These are phyloP conservation scores for Stegastes partitus DNA, from an alignment of 2,113 vertebrate species.

Conservation along the genomic window DNA sequence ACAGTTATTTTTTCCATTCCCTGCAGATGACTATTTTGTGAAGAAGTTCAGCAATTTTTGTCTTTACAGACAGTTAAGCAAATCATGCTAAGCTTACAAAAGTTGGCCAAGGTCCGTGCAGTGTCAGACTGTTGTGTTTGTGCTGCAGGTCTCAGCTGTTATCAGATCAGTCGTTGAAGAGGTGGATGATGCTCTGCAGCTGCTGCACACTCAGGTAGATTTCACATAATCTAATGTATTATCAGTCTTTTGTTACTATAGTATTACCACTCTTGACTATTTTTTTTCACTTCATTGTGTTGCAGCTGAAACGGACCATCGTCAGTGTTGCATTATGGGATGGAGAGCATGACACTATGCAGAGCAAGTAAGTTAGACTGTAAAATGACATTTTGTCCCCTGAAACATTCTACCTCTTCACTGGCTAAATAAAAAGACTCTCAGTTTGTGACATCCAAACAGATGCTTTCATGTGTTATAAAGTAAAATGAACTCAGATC, in stretches of 20 bases:
- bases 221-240: neutral
- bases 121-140: conserved; percentile 14
- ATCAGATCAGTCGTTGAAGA: conserved; percentile 49
- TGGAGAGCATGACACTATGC: conserved; percentile 45
- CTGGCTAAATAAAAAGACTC: too few relatives aligned
- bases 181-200: conserved; percentile 71
- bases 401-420: too few relatives aligned
- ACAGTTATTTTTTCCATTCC: too few relatives aligned
- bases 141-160: conserved; percentile 58
- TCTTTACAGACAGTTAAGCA: too few relatives aligned
- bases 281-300: conserved; percentile 5
- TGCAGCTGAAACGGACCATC: conserved; percentile 74
- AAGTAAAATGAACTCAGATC: too few relatives aligned
- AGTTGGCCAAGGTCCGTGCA: neutral
- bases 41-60: neutral
- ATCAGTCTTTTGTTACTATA: neutral
- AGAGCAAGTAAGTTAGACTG: conserved; percentile 58
- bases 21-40: too few relatives aligned
- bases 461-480: too few relatives aligned
- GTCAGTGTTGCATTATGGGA: conserved; percentile 81
- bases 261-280: neutral
- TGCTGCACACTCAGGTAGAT: conserved; percentile 75
- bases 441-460: too few relatives aligned
- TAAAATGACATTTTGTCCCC: too few relatives aligned
- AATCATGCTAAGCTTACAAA: neutral